phyloP scores from a whole-genome alignment of 2,888 invertebrate species.

The Chymomyza amoena region DNA sequence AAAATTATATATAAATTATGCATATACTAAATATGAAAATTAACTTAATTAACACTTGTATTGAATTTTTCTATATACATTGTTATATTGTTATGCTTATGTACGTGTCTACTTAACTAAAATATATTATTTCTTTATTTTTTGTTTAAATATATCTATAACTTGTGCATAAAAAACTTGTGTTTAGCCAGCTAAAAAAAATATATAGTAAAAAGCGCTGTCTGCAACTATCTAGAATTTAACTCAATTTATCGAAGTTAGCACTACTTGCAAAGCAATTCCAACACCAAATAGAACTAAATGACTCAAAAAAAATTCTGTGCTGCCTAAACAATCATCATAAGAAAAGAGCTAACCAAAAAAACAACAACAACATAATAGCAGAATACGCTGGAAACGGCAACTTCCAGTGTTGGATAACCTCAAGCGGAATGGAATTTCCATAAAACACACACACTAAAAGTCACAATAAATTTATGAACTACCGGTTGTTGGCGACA shows the following conservation, averaged over 20 bases:
- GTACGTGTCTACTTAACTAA: background rate
- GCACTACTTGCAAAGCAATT: background rate
- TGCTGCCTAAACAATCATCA: background rate
- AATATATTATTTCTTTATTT: too few relatives aligned
- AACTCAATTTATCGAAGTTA: background rate
- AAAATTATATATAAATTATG: background rate
- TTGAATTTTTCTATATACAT: background rate
- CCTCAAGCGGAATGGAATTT: background rate
- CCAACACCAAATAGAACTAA: background rate
- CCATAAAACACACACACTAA: background rate
- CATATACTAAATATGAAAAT: background rate
- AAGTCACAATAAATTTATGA: background rate
- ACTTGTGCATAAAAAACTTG: background rate
- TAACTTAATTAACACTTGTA: background rate
- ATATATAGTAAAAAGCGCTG: background rate
- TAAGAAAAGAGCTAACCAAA: background rate
- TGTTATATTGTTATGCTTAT: background rate
- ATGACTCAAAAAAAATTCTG: background rate
- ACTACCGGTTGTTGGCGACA: slow-evolving; percentile 8
- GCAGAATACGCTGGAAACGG: background rate
- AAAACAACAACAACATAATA: background rate
- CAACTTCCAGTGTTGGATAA: too few relatives aligned
- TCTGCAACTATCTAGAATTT: background rate
- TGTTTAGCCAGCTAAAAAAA: background rate
- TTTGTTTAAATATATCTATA: background rate